A percentile compares a stretch with the other conserved stretches of the same genome.
phyloP scores from a whole-genome alignment of 2,888 invertebrate genomes.

The Teinopalpus imperialis region DNA sequence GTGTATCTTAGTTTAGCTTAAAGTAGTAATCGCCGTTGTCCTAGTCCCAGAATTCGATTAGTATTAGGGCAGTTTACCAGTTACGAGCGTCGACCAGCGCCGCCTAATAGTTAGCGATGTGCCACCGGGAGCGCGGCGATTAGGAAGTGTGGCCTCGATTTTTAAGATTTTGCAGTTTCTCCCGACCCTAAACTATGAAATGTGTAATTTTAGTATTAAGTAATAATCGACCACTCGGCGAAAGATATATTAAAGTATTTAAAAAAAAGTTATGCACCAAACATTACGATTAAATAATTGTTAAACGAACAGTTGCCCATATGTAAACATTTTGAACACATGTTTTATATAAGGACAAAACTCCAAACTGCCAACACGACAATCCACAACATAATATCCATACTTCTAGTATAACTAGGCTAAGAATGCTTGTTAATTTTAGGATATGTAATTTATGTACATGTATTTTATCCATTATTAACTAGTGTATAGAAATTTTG shows the following conservation, averaged over 20 bases:
- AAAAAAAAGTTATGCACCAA: too few relatives aligned
- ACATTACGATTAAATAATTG: too few relatives aligned
- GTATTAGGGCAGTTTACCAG: conserved; percentile 22
- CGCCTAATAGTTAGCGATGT: conserved; percentile 26
- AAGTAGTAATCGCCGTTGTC: conserved; percentile 55
- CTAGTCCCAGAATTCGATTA: conserved; percentile 35
- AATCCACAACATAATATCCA: conserved; percentile 4
- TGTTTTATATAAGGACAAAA: neutral
- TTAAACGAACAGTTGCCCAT: too few relatives aligned
- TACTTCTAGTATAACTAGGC: conserved; percentile 37
- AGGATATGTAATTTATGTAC: conserved; percentile 51
- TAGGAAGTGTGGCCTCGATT: conserved; percentile 72
- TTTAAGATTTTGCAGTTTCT: conserved; percentile 55
- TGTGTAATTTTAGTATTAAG: conserved; percentile 66
- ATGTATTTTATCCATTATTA: conserved; percentile 47
- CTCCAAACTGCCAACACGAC: neutral
- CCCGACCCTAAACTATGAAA: conserved; percentile 73
- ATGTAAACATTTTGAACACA: too few relatives aligned
- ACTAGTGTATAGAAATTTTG: conserved; percentile 48
- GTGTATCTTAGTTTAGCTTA: conserved; percentile 63
- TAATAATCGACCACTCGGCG: neutral
- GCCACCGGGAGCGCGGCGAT: conserved; percentile 51
- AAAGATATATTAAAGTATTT: too few relatives aligned
- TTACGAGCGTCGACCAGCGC: conserved; percentile 23
- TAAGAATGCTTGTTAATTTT: conserved; percentile 56